These are phyloP conservation scores for Aegithalos caudatus DNA, from an alignment of 2,113 vertebrate species.

Conservation along the genomic window DNA sequence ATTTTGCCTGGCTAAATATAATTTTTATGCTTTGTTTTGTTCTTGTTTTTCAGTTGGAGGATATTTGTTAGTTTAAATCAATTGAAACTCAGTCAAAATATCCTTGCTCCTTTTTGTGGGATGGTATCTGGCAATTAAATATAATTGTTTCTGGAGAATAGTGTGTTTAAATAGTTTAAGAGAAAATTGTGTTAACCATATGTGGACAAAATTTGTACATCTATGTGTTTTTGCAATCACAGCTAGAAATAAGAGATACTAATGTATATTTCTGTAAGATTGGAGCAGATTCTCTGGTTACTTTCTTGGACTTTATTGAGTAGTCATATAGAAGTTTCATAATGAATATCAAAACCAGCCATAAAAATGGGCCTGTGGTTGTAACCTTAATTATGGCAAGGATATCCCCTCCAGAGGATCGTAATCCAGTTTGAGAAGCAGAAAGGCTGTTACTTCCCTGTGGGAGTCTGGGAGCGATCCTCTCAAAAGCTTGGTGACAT, in stretches of 20 bases:
- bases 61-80: not conserved
- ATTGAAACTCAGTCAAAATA: not conserved
- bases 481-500: constrained; percentile 62
- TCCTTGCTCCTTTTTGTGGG: not conserved
- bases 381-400: constrained; percentile 41
- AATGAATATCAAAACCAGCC: not conserved
- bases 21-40: not conserved
- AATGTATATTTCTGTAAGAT: not conserved
- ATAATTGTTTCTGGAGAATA: not conserved
- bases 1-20: not conserved
- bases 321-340: not conserved
- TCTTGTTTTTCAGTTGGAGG: not conserved
- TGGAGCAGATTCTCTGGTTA: not conserved
- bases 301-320: not conserved
- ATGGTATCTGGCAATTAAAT: not conserved
- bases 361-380: not conserved
- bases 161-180: not conserved
- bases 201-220: not conserved
- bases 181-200: not conserved
- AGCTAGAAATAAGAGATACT: not conserved
- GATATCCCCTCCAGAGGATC: constrained; percentile 42
- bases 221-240: not conserved
- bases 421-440: constrained; percentile 38
- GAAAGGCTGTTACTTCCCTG: constrained; percentile 25
- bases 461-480: constrained; percentile 57